Base-by-base conservation (phyloP, 2,113 vertebrate genomes). In the Amphiprion percula region DNA sequence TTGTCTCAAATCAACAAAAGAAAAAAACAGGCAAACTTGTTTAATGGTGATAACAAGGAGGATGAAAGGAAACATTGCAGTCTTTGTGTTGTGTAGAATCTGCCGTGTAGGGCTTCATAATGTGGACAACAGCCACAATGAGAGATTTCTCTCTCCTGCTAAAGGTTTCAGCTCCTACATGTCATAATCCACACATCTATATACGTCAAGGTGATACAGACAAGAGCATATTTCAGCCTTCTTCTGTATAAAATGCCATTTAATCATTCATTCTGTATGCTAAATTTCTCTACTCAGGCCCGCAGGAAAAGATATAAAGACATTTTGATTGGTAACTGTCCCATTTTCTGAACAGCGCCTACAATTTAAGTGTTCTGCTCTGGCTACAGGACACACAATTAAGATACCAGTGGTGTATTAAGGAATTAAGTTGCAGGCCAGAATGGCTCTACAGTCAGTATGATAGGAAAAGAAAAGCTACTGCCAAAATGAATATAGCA, bases 1-100 rank as follows among this genome's bases (percentile, higher is more conserved):
- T 88, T 53, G 79, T 87, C 89, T 89, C 82, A 85, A 83, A 89
- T 89, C 86, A 90, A 92, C 85, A 90, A 83, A 86, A 76, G 71
- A 69, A 87, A 52, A 24, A 90, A 87, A 84, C 30, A 64, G 80
- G 74, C 49, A 79, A 82, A 86, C 64, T 81, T 82, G 83, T 89
- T 91, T 87, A 84, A 84, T 81, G 37, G 84, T 79, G 58, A 88
- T 88, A 91, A 93, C 65, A 85, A 90, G 88, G 74, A 81, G 84
- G 87, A 91, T 91, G 82, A 88, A 90, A 88, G 82, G 79, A 66
- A 89, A 76, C 65, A 49, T 16, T 0, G 68, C 41, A 10, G 62
- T 59, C 73, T 86, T 64, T 58, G 56, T 62, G 81, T 76, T 74
- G 71, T 16, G 71, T 24, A 80, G 59, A 82, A 77, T 79, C 58